Evolutionary conservation across 2,113 vertebrate species (phyloP).

Genomic region (Ceuthmochares aereus): DNA sequence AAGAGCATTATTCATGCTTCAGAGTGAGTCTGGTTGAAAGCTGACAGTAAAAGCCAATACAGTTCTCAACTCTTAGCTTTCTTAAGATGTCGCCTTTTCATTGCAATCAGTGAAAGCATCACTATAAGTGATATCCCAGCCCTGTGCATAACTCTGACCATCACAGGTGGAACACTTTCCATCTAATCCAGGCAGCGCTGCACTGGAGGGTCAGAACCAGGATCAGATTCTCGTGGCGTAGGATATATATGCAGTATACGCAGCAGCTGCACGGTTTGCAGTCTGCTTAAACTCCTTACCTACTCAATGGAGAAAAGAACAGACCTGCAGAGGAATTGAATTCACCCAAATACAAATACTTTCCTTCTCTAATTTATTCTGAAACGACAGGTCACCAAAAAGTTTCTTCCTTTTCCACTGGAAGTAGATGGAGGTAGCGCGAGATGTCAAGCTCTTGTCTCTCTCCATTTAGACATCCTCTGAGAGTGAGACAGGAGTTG

Average conservation of each 20-base stretch:
- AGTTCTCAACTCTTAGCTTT: neutral
- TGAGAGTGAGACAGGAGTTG: neutral
- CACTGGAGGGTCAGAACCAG: neutral
- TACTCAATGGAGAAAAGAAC: neutral
- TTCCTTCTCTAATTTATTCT: neutral
- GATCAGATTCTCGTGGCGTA: neutral
- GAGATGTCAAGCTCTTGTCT: neutral
- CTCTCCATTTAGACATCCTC: neutral
- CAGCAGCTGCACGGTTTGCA: neutral
- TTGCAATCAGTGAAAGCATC: neutral
- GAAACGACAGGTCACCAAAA: neutral
- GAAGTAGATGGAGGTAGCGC: neutral
- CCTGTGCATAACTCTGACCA: neutral
- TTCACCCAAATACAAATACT: neutral
- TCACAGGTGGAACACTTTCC: neutral
- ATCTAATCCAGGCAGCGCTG: neutral
- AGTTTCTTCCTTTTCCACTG: neutral
- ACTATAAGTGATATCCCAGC: neutral
- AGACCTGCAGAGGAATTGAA: neutral
- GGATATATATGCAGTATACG: accelerated
- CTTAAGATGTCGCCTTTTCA: neutral
- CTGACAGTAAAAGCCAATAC: neutral
- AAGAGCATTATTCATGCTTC: neutral
- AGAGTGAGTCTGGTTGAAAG: neutral
- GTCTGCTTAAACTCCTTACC: neutral